Percentiles rank a stretch among this genome's conserved stretches.
phyloP scores from a whole-genome alignment of 1,140 invertebrate genomes.

The Brachionus rubens region DNA sequence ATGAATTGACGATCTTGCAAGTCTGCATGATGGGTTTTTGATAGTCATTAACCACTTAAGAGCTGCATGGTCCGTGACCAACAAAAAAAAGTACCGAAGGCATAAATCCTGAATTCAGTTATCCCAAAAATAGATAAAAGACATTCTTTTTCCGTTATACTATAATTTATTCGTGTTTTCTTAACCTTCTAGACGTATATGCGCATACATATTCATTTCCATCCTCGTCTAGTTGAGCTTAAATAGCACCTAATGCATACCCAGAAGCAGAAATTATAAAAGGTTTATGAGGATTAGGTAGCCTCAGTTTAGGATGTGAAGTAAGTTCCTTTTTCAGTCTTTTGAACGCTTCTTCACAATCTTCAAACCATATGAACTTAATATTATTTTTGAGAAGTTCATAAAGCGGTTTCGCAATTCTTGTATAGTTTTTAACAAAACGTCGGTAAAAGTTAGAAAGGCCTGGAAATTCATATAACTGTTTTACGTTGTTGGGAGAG shows the following conservation, averaged over 20 bases:
- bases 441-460: too few species aligned
- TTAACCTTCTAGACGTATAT: constrained; percentile 50
- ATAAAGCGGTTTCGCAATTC: too few species aligned
- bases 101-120: constrained; percentile 60
- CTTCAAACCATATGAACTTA: too few species aligned
- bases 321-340: background rate
- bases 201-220: background rate
- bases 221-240: background rate
- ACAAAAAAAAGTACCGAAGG: constrained; percentile 60
- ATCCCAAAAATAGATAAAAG: constrained; percentile 62
- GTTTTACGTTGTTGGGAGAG: too few species aligned
- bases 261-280: background rate
- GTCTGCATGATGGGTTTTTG: constrained; percentile 55
- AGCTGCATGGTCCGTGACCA: constrained; percentile 63
- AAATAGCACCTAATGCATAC: background rate
- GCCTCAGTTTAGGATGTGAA: background rate
- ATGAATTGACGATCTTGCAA: constrained; percentile 48
- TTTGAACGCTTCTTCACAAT: background rate
- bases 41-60: constrained; percentile 59
- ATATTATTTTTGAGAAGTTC: too few species aligned
- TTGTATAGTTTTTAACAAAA: too few species aligned
- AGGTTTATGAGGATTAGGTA: background rate
- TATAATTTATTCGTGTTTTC: constrained; percentile 59
- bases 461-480: too few species aligned
- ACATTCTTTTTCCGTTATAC: constrained; percentile 61